phyloP scores from a whole-genome alignment of 2,888 invertebrate genomes.

The Xylocampa areola region DNA sequence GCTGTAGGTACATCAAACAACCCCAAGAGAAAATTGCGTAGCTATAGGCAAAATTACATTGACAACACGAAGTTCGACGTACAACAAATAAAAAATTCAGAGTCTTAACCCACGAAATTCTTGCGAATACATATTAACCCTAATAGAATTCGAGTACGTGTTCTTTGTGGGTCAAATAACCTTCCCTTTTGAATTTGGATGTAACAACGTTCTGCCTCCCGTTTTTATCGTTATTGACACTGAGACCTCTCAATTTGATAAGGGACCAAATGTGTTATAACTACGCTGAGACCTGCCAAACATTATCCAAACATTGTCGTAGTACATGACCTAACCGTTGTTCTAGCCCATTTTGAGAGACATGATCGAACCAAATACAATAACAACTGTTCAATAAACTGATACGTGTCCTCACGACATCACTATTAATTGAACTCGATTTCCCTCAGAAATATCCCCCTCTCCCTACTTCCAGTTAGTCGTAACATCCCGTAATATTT shows the following conservation, averaged over 20 bases:
- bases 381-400: slow-evolving; percentile 35
- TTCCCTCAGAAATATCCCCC: slow-evolving; percentile 50
- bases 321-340: slow-evolving; percentile 19
- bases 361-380: slow-evolving; percentile 25
- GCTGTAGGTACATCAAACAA: no score
- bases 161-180: slow-evolving; percentile 49
- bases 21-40: no score
- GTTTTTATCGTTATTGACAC: slow-evolving; percentile 55
- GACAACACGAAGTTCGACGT: not conserved
- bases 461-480: slow-evolving; percentile 51
- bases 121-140: slow-evolving; percentile 43
- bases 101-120: slow-evolving; percentile 24
- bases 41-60: not conserved
- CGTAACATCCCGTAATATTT: slow-evolving; percentile 70
- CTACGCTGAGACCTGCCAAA: slow-evolving; percentile 32
- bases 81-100: slow-evolving; percentile 32
- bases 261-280: slow-evolving; percentile 44
- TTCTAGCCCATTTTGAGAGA: slow-evolving; percentile 10
- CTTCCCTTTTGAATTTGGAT: slow-evolving; percentile 49
- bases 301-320: slow-evolving; percentile 26
- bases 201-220: slow-evolving; percentile 44
- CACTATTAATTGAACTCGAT: slow-evolving; percentile 60
- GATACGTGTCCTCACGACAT: slow-evolving; percentile 42
- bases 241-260: slow-evolving; percentile 50
- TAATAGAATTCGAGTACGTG: slow-evolving; percentile 47